Evolutionary conservation across 1,140 invertebrate genomes (phyloP).

Genomic region (Drosophila guanche): DNA sequence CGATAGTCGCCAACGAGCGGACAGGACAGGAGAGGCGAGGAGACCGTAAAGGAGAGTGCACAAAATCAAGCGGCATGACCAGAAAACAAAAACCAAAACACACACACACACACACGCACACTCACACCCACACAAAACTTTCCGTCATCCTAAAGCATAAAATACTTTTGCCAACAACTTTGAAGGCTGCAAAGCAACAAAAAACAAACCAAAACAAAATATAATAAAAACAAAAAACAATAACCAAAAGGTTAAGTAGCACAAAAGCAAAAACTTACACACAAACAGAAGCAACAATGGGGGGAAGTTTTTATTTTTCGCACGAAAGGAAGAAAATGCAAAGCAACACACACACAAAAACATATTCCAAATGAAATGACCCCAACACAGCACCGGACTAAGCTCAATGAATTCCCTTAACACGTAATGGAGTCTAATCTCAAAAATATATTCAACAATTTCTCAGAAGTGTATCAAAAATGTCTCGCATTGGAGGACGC

Average conservation of each 20-base stretch:
- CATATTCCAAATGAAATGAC: no score
- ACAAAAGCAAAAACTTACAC: slow-evolving; percentile 50
- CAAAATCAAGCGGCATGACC: slow-evolving; percentile 61
- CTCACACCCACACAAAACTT: slow-evolving; percentile 30
- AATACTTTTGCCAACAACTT: slow-evolving; percentile 66
- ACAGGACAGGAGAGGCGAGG: slow-evolving; percentile 27
- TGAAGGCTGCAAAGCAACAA: slow-evolving; percentile 27
- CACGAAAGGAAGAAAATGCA: slow-evolving; percentile 13
- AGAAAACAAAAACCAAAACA: slow-evolving; percentile 28
- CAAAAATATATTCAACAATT: no score
- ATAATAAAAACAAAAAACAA: slow-evolving; percentile 10
- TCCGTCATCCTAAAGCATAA: slow-evolving; percentile 47
- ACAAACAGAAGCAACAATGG: slow-evolving; percentile 30
- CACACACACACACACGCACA: slow-evolving; percentile 8
- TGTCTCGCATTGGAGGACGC: no score
- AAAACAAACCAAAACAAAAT: slow-evolving; percentile 9
- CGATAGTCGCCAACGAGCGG: slow-evolving; percentile 29
- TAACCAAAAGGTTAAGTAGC: slow-evolving; percentile 60
- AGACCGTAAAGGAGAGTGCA: slow-evolving; percentile 16
- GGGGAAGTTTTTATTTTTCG: slow-evolving; percentile 28
- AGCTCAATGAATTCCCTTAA: no score
- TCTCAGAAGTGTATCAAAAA: no score
- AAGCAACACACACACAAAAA: slow-evolving; percentile 5
- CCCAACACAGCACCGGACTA: no score
- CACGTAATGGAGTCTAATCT: no score